Evolutionary conservation across 2,888 invertebrate species (phyloP).

Genomic region (Hirtodrosophila confusa): DNA sequence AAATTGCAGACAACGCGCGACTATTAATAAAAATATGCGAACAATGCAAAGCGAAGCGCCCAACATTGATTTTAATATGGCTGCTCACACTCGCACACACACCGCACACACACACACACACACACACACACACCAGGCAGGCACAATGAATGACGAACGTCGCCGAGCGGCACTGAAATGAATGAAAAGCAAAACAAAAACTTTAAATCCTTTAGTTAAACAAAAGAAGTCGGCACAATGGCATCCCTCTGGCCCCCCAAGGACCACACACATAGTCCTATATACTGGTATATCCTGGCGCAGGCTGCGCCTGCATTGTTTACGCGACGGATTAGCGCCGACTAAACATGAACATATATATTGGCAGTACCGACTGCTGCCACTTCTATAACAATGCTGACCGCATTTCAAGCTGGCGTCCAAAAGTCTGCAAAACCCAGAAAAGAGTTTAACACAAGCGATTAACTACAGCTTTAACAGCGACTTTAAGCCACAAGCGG

Average conservation of each 20-base stretch:
- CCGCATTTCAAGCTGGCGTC: slow-evolving; percentile 52
- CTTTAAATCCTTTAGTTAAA: slow-evolving; percentile 74
- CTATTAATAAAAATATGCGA: slow-evolving; percentile 72
- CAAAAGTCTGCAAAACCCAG: slow-evolving; percentile 24
- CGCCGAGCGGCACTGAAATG: slow-evolving; percentile 45
- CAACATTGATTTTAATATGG: slow-evolving; percentile 71
- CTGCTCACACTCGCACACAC: slow-evolving; percentile 28
- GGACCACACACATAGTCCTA: slow-evolving; percentile 6
- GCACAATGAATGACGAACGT: slow-evolving; percentile 61
- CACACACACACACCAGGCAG: slow-evolving; percentile 3
- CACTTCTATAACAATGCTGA: slow-evolving; percentile 53
- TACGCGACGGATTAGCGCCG: slow-evolving; percentile 68
- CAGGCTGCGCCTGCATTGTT: slow-evolving; percentile 50
- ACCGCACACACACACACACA: slow-evolving; percentile 22
- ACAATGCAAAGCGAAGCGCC: slow-evolving; percentile 59
- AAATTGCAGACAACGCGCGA: slow-evolving; percentile 71
- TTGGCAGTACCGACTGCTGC: slow-evolving; percentile 48
- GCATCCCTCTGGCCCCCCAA: slow-evolving; percentile 32
- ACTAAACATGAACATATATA: slow-evolving; percentile 65
- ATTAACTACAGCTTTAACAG: slow-evolving; percentile 37
- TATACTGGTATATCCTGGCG: background rate
- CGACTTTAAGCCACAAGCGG: slow-evolving; percentile 16
- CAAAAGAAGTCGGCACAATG: slow-evolving; percentile 65
- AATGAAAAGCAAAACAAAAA: slow-evolving; percentile 71
- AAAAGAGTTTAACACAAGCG: slow-evolving; percentile 33